These are phyloP conservation scores for Oceanodroma tethys DNA, from an alignment of 2,113 vertebrate genomes.

Conservation along the genomic window DNA sequence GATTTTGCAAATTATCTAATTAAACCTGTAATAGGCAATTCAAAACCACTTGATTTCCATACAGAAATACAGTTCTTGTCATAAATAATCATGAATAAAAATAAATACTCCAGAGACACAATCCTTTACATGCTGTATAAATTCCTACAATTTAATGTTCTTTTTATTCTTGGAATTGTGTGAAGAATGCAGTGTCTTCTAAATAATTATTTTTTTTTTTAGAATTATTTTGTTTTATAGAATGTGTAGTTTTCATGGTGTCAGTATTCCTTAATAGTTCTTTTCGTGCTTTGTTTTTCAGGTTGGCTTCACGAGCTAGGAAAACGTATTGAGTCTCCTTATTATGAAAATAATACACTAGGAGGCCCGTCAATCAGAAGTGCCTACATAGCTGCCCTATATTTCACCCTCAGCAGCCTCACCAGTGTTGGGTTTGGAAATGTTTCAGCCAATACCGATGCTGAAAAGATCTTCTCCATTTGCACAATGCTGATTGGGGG, in stretches of 20 bases:
- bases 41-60: background rate
- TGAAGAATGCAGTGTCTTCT: background rate
- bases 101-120: background rate
- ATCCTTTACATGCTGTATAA: background rate
- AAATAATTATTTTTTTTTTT: background rate
- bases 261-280: background rate
- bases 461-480: slow-evolving; percentile 98
- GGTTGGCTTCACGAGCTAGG: slow-evolving; percentile 97
- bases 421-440: slow-evolving; percentile 98
- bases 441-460: slow-evolving; percentile 94
- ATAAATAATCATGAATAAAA: background rate
- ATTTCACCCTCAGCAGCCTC: slow-evolving; percentile 97
- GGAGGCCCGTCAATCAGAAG: slow-evolving; percentile 88
- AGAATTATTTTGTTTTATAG: background rate
- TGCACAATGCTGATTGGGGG: slow-evolving; percentile 97
- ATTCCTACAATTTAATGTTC: background rate
- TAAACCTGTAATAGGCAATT: background rate
- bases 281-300: slow-evolving; percentile 51
- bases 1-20: slow-evolving; percentile 9
- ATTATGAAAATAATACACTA: slow-evolving; percentile 80
- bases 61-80: background rate
- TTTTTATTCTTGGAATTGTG: background rate
- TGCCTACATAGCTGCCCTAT: slow-evolving; percentile 93
- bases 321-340: slow-evolving; percentile 92
- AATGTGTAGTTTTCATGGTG: background rate